Evolutionary conservation across 2,113 vertebrate species (phyloP), one percentile per base, ranked within the genome.

Genomic region (Microcebus jonahi): DNA sequence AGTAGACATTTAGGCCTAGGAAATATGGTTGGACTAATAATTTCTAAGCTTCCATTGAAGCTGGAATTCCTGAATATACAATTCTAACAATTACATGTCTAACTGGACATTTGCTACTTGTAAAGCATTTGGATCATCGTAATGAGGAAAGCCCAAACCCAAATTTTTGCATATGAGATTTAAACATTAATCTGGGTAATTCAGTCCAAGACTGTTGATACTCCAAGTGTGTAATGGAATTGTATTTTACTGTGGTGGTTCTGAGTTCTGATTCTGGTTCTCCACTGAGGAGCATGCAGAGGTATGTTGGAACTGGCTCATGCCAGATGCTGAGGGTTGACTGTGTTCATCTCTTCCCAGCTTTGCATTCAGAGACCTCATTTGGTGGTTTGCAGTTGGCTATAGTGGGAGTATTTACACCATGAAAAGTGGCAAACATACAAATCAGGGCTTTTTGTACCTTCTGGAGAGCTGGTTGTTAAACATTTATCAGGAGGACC

Each of bases 101-200:
- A 17, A 67, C 18, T 68, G 27, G 86, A 83, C 3, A 20, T 57
- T 63, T 81, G 25, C 87, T 81, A 86, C 34, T 77, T 86, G 53
- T 57, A 31, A 88, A 77, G 39, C 61, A 59, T 59, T 87, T 82
- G 75, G 83, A 81, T 97, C 59, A 61, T n/a, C 15, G 6, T 91
- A 17, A 89, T 14, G 6, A 92, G 50, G 23, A 93, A 80, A 13
- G 4, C 17, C 50, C 17, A 63, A 96, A 68, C 18, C 6, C n/a
- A 63, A 45, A 65, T 73, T 94, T 57, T 92, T 96, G n/a, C 14
- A 83, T 67, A 48, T 82, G 42, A 68, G 65, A 73, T 67, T 87
- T 90, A 91, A 90, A 90, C 29, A 75, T 20, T 29, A 14, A 63
- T 79, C 20, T 79, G 57, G 31, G 53, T 85, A 76, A 90, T 63